Base-by-base conservation (phyloP, 2,888 invertebrate genomes). In the Diloba caeruleocephala region DNA sequence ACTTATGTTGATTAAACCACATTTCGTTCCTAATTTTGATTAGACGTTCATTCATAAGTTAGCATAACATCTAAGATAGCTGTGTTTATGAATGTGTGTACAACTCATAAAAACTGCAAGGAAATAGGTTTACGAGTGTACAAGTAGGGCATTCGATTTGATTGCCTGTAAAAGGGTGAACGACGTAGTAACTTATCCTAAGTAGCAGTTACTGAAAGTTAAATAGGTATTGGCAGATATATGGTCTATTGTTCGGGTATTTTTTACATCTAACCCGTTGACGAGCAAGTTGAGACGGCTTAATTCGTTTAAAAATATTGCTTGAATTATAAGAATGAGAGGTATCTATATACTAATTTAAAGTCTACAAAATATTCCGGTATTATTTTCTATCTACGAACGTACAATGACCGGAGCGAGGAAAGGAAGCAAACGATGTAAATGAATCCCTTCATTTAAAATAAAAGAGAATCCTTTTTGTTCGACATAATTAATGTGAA, bases 211-310 rank as follows among this genome's bases (percentile, higher is more conserved):
- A 21, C 8, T 34, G 19, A 21, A 34, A 34, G 7, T 21, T 36
- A 13, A 36, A 23, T 21, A 19, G 34, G 21, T 13, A 36, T 12
- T 36, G 34, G 21, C 13, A n/a, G n/a, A n/a, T n/a, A n/a, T n/a
- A n/a, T n/a, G n/a, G n/a, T n/a, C n/a, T n/a, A n/a, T n/a, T n/a
- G n/a, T n/a, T n/a, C n/a, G n/a, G n/a, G n/a, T n/a, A n/a, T n/a
- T n/a, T n/a, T n/a, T n/a, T n/a, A n/a, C n/a, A n/a, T n/a, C n/a
- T n/a, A n/a, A n/a, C n/a, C n/a, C n/a, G n/a, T n/a, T n/a, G n/a
- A n/a, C n/a, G n/a, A n/a, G n/a, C n/a, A n/a, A n/a, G n/a, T n/a
- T n/a, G n/a, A n/a, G n/a, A n/a, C n/a, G n/a, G n/a, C n/a, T n/a
- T n/a, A n/a, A n/a, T n/a, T n/a, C n/a, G n/a, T n/a, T n/a, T n/a